Base-by-base conservation (phyloP, 2,797 vertebrate species). In the Telmatherina bonti region DNA sequence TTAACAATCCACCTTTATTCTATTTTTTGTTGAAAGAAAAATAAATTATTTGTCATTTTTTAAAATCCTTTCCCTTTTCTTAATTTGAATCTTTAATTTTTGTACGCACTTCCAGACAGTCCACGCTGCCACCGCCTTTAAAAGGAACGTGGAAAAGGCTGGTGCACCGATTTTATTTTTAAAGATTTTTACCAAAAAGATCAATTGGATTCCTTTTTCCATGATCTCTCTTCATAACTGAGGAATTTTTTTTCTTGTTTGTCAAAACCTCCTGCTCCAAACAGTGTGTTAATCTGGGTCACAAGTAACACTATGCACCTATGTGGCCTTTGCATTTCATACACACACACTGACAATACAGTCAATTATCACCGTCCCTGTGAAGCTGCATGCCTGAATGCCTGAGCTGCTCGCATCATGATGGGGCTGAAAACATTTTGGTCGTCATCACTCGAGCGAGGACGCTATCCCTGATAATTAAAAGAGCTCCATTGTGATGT, bases 391-490 rank as follows among this genome's bases (percentile, higher is more conserved):
- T 66, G 87, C 80, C 86, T 38, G 76, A 84, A 81, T 82, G 79
- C 87, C 83, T 55, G 69, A 63, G 43, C 74, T 9, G 74, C 83
- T 79, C 41, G 38, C 79, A 78, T 78, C 81, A 29, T 67, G 79
- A 88, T 73, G 4, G 70, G 35, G 29, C 41, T 22, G 4, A 81
- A 41, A 67, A 56, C 81, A 65, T 84, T 84, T 74, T 36, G 73
- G 72, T 85, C 69, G 60, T 78, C 75, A 74, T 77, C 87, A 73
- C 88, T 88, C 51, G 77, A 89, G 85, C 66, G 69, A 83, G 82
- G 73, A 83, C 75, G 18, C 82, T 51, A 76, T 74, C 74, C 64
- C 27, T 3, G 87, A 92, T 94, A 93, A 94, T 94, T 93, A 94
- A 93, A 92, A 90, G 86, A 81, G 83, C 82, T 84, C 83, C 83